A percentile compares a stretch with the other conserved stretches of the same genome.
phyloP scores from a whole-genome alignment of 2,888 invertebrate genomes.

The Spisula solida region DNA sequence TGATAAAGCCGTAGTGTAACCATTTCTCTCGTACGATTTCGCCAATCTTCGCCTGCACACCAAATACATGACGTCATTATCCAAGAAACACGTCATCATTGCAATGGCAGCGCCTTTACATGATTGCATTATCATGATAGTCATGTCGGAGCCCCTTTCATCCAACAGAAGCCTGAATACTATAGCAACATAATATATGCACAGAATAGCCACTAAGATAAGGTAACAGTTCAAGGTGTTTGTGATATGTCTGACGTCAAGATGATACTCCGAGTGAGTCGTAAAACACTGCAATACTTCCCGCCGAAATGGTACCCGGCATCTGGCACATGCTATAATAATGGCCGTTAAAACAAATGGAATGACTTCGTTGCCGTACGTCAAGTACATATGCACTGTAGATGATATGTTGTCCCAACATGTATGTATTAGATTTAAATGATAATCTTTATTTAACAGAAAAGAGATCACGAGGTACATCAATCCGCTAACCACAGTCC shows the following conservation, averaged over 20 bases:
- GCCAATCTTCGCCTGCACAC: slow-evolving; percentile 9
- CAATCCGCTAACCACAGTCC: slow-evolving; percentile 46
- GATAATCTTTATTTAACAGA: slow-evolving; percentile 37
- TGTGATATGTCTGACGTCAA: slow-evolving; percentile 27
- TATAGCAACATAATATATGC: slow-evolving; percentile 49
- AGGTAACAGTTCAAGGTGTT: slow-evolving; percentile 37
- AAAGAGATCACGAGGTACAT: slow-evolving; percentile 56
- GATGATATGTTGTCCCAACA: slow-evolving; percentile 52
- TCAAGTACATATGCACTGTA: slow-evolving; percentile 56
- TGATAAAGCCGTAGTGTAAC: slow-evolving; percentile 22
- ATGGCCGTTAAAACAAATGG: slow-evolving; percentile 32
- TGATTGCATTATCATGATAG: slow-evolving; percentile 50
- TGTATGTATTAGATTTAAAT: not conserved
- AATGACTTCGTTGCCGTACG: slow-evolving; percentile 59
- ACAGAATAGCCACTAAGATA: slow-evolving; percentile 22
- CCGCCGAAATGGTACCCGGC: slow-evolving; percentile 28
- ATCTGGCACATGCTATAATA: slow-evolving; percentile 27
- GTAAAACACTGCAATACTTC: slow-evolving; percentile 30
- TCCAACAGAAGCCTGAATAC: slow-evolving; percentile 32
- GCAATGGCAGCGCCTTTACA: slow-evolving; percentile 43
- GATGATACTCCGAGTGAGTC: slow-evolving; percentile 27
- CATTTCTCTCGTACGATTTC: slow-evolving; percentile 2
- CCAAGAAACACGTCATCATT: slow-evolving; percentile 47
- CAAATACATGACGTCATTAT: slow-evolving; percentile 46
- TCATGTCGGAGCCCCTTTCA: slow-evolving; percentile 47